Evolutionary conservation across 2,113 vertebrate genomes (phyloP).

Genomic region (Pogonocichla stellata): DNA sequence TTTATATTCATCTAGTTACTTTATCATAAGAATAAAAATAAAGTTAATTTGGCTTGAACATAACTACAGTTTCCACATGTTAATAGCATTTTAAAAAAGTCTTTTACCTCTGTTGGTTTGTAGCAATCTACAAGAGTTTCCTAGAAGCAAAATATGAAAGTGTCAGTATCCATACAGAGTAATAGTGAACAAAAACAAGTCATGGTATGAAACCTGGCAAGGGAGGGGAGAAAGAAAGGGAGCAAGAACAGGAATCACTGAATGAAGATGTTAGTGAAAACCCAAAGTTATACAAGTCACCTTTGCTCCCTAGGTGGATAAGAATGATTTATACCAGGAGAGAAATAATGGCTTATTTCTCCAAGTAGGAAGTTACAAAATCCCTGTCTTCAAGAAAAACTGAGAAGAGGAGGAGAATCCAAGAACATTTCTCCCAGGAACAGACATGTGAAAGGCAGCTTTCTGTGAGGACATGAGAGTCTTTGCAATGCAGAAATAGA

Average conservation of each 20-base stretch:
- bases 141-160: slow-evolving; percentile 75
- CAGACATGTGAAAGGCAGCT: not conserved
- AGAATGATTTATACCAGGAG: not conserved
- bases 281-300: not conserved
- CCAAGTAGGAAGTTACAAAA: not conserved
- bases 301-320: not conserved
- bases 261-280: not conserved
- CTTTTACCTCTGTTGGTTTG: slow-evolving; percentile 93
- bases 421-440: not conserved
- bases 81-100: slow-evolving; percentile 52
- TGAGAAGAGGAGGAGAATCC: not conserved
- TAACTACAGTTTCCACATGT: not conserved
- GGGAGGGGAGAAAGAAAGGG: not conserved
- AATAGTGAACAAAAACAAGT: slow-evolving; percentile 39
- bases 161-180: slow-evolving; percentile 27
- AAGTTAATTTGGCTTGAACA: not conserved
- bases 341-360: not conserved
- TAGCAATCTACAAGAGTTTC: slow-evolving; percentile 93
- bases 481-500: not conserved
- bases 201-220: not conserved
- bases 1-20: not conserved
- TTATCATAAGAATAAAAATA: not conserved
- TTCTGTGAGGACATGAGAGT: not conserved
- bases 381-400: not conserved
- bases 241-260: not conserved